Evolutionary conservation across 2,888 invertebrate species (phyloP).

Genomic region (Xylota segnis): DNA sequence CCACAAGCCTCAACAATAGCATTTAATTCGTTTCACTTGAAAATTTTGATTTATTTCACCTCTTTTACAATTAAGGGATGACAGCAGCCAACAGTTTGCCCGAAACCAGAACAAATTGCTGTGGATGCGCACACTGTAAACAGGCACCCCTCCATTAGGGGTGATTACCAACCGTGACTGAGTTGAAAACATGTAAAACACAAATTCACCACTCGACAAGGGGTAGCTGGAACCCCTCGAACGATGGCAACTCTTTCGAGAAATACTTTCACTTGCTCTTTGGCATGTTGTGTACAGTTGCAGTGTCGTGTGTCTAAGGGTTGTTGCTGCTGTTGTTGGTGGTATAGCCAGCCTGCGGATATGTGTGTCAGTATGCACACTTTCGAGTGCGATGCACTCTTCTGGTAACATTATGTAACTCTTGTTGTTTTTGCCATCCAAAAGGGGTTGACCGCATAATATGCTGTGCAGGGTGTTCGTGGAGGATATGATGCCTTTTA

Average conservation of each 20-base stretch:
- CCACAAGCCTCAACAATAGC: constrained; percentile 45
- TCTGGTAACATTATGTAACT: constrained; percentile 59
- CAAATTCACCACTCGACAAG: constrained; percentile 61
- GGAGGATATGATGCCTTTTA: constrained; percentile 22
- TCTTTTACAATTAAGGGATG: constrained; percentile 54
- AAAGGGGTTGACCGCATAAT: constrained; percentile 69
- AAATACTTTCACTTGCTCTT: constrained; percentile 71
- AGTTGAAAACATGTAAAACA: constrained; percentile 58
- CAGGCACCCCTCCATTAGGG: constrained; percentile 63
- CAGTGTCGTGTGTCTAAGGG: constrained; percentile 30
- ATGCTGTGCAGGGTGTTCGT: constrained; percentile 28
- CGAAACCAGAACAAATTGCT: constrained; percentile 68
- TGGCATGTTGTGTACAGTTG: constrained; percentile 43
- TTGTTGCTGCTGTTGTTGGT: constrained; percentile 38
- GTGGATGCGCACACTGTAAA: constrained; percentile 49
- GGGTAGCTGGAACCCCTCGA: constrained; percentile 20
- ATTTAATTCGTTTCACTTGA: constrained; percentile 69
- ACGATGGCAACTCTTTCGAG: constrained; percentile 54
- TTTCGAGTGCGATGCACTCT: constrained; percentile 64
- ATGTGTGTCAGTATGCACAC: constrained; percentile 71
- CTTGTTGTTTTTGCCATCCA: constrained; percentile 52
- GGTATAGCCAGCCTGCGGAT: constrained; percentile 29
- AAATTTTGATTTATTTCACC: constrained; percentile 74
- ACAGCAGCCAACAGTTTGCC: constrained; percentile 20
- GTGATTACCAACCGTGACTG: constrained; percentile 64